Evolutionary conservation across 2,797 vertebrate genomes (phyloP).

Genomic region (Petrocephalus schoutedeni): DNA sequence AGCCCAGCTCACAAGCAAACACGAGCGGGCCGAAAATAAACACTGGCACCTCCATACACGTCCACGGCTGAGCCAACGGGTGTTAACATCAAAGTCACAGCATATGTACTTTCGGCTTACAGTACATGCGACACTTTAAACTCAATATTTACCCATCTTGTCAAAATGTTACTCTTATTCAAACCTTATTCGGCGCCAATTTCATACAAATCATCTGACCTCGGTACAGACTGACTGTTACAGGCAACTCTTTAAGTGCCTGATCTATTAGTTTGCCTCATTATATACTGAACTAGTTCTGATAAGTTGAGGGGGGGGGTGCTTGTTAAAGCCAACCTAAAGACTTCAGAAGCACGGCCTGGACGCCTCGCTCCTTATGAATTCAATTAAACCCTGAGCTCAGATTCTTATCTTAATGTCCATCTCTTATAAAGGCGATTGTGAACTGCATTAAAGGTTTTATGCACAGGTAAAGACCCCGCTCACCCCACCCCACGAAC

Average conservation of each 20-base stretch:
- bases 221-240: background rate
- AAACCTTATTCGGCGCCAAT: background rate
- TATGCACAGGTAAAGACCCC: conserved; percentile 31
- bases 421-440: conserved; percentile 39
- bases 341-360: conserved; percentile 21
- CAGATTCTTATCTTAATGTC: conserved; percentile 44
- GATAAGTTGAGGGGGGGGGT: background rate
- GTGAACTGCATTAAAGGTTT: conserved; percentile 37
- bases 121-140: background rate
- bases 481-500: conserved; percentile 16
- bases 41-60: conserved; percentile 44
- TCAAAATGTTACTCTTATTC: background rate
- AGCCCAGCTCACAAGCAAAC: conserved; percentile 45
- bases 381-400: conserved; percentile 36
- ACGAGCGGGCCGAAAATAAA: conserved; percentile 41
- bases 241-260: background rate
- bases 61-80: conserved; percentile 21
- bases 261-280: background rate
- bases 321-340: background rate
- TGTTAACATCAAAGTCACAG: background rate
- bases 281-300: background rate
- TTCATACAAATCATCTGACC: background rate
- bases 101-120: background rate
- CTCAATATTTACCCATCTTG: background rate
- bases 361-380: conserved; percentile 22